A percentile compares a stretch with the other conserved stretches of the same genome.
Evolutionary conservation across 2,113 vertebrate species (phyloP).

Genomic region (Ptilonorhynchus violaceus): DNA sequence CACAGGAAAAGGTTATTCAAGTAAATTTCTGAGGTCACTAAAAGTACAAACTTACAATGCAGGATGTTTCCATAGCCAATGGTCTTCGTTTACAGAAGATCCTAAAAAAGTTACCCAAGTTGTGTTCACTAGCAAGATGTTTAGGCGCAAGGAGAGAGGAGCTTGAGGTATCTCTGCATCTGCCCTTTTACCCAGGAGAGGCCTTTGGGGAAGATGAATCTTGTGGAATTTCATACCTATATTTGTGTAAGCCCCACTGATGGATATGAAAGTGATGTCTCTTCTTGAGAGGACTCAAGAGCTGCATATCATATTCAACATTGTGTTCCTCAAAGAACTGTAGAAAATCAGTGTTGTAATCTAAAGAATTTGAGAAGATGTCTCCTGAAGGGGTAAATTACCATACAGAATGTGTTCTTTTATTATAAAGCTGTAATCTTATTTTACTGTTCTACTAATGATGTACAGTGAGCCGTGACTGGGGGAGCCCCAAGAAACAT

Average conservation of each 20-base stretch:
- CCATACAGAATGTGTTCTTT: not conserved
- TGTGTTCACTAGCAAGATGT: not conserved
- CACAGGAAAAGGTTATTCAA: not conserved
- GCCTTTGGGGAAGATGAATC: not conserved
- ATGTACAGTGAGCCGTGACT: not conserved
- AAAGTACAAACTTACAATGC: not conserved
- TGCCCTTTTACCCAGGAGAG: not conserved
- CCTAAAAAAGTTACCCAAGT: not conserved
- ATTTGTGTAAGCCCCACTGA: not conserved
- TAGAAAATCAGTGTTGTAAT: slow-evolving; percentile 2
- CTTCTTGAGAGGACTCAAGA: not conserved
- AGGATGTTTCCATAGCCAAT: not conserved
- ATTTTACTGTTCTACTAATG: slow-evolving; percentile 29
- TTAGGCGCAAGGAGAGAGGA: not conserved
- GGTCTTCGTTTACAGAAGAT: not conserved
- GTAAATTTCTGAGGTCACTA: not conserved
- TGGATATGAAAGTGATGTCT: not conserved
- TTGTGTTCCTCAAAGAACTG: slow-evolving; percentile 5
- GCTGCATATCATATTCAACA: not conserved
- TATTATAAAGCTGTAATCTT: slow-evolving; percentile 30
- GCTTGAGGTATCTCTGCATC: not conserved
- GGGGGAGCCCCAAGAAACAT: not conserved
- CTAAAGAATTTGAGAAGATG: slow-evolving; percentile 11
- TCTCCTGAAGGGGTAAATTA: slow-evolving; percentile 37
- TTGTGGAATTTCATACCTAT: not conserved